Evolutionary conservation across 1,140 invertebrate genomes (phyloP).

Genomic region (Dolichoris vasculosae): DNA sequence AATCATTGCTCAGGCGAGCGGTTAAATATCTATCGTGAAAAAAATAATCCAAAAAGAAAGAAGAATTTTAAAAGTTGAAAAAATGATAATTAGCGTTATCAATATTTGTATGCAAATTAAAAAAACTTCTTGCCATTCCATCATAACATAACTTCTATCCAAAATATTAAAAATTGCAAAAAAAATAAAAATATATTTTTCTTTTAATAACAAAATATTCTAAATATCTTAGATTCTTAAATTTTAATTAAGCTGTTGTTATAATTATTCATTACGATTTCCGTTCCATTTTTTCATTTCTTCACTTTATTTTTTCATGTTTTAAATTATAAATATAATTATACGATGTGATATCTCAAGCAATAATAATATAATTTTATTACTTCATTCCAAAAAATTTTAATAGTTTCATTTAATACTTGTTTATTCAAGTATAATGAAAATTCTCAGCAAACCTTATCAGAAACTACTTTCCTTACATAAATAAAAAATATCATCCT

Average conservation of each 20-base stretch:
- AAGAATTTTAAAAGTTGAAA: conserved; percentile 4
- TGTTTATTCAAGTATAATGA: neutral
- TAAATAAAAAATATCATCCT: neutral
- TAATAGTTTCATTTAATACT: neutral
- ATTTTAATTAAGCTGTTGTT: neutral
- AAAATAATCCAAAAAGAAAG: neutral
- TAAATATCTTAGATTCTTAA: neutral
- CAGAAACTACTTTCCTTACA: neutral
- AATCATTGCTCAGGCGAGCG: conserved; percentile 3
- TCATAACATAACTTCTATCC: no score
- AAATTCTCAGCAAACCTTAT: neutral
- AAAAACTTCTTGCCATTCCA: no score
- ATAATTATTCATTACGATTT: no score
- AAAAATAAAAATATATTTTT: neutral
- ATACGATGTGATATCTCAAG: neutral
- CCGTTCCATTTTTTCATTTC: no score
- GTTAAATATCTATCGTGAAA: neutral
- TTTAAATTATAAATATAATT: neutral
- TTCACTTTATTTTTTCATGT: no score
- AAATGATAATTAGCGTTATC: conserved; percentile 12
- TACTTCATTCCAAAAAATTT: neutral
- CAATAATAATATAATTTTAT: neutral
- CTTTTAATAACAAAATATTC: neutral
- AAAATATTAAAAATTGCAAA: no score
- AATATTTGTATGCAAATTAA: neutral